Conservation (phyloP, 2,797 vertebrate genomes). For the Helicolenus hilgendorfi region DNA sequence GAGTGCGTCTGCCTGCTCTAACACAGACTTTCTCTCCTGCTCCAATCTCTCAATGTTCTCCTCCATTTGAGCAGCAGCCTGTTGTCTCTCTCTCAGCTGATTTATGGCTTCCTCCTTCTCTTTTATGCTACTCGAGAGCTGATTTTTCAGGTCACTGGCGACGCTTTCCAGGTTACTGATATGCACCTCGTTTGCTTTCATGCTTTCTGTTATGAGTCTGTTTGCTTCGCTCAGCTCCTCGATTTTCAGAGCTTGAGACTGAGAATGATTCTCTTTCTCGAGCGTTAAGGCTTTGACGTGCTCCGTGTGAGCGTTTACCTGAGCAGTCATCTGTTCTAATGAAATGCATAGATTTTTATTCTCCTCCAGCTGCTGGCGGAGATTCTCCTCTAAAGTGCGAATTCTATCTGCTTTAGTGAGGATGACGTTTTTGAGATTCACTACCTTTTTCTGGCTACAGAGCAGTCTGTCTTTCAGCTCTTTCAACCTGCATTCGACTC, state of each 20-base stretch:
- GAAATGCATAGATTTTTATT: constrained; percentile 89
- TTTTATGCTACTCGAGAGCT: constrained; percentile 88
- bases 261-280: constrained; percentile 91
- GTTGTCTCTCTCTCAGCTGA: constrained; percentile 85
- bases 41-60: constrained; percentile 88
- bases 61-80: constrained; percentile 85
- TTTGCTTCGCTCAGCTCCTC: constrained; percentile 93
- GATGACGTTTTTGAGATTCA: constrained; percentile 88
- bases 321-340: constrained; percentile 89
- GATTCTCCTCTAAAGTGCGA: constrained; percentile 91
- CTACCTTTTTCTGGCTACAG: constrained; percentile 84
- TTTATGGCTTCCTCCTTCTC: constrained; percentile 94
- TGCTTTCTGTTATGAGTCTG: constrained; percentile 88
- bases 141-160: constrained; percentile 90
- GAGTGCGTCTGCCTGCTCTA: constrained; percentile 89
- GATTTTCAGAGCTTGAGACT: constrained; percentile 90
- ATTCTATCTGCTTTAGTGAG: constrained; percentile 84
- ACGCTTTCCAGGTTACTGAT: constrained; percentile 88
- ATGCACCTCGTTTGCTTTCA: constrained; percentile 90
- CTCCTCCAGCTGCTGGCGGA: constrained; percentile 88
- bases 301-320: constrained; percentile 92
- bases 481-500: constrained; percentile 85
- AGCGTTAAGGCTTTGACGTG: constrained; percentile 91
- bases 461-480: constrained; percentile 86
- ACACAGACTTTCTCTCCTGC: constrained; percentile 91